phyloP scores from a whole-genome alignment of 2,797 vertebrate genomes.

The Lutjanus campechanus region DNA sequence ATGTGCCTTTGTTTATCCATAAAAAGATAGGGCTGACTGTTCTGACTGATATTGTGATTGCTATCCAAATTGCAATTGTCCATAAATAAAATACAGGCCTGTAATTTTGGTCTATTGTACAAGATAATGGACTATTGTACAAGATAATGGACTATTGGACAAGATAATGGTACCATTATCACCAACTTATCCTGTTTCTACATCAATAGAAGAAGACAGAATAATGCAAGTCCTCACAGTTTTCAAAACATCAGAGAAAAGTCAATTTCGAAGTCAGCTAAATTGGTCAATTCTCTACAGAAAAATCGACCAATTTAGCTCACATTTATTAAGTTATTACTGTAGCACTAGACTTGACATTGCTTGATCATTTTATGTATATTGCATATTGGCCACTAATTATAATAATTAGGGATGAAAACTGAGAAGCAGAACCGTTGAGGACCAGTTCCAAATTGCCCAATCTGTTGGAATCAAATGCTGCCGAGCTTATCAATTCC shows the following conservation, averaged over 20 bases:
- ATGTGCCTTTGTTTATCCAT: neutral
- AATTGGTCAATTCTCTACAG: neutral
- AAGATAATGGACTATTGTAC: too few relatives aligned
- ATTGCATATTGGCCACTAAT: too few relatives aligned
- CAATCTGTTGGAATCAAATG: too few relatives aligned
- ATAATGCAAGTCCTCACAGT: neutral
- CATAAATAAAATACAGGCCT: neutral
- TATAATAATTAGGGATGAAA: too few relatives aligned
- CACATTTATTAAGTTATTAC: neutral
- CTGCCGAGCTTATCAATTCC: too few relatives aligned
- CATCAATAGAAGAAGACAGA: neutral
- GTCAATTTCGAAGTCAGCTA: neutral
- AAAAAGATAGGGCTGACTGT: too few relatives aligned
- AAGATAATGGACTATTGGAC: too few relatives aligned
- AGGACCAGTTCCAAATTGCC: too few relatives aligned
- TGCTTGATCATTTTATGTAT: too few relatives aligned
- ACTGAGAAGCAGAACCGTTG: too few relatives aligned
- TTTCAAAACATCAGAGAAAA: neutral
- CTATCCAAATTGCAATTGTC: neutral
- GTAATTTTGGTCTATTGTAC: neutral
- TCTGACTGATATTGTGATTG: too few relatives aligned
- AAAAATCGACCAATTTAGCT: neutral
- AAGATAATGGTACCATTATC: neutral
- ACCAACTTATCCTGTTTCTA: neutral
- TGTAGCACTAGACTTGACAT: neutral